Base-by-base conservation (phyloP, 1,140 invertebrate species). In the Micrasema minimum region DNA sequence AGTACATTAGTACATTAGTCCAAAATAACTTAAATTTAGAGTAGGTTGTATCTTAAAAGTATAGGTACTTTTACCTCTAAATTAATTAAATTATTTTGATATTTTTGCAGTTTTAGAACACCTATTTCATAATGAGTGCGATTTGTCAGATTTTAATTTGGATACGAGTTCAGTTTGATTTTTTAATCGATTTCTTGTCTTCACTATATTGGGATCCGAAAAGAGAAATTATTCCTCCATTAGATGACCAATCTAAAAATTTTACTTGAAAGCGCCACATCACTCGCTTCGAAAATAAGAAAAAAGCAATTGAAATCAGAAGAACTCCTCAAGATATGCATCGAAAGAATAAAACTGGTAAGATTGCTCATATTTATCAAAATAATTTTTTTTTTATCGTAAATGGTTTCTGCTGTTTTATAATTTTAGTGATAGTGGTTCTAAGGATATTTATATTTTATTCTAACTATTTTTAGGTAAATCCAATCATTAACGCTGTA, bases 341-440 rank as follows among this genome's bases (percentile, higher is more conserved):
- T 95, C 66, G 87, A 91, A 31, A 85, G 95, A 75, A 95, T 95
- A 50, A 88, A 91, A 77, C 86, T 90, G 81, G 90, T 96, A 71
- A 79, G 79, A 50, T 16, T 20, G 45, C 12, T n/a, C n/a, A 22
- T 22, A 23, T 22, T 51, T 23, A 12, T 18, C 20, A 22, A 31
- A 31, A 31, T 31, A 51, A 22, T 23, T 22, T 59, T 7, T n/a
- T n/a, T n/a, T n/a, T n/a, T n/a, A n/a, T n/a, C n/a, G n/a, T n/a
- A n/a, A n/a, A n/a, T n/a, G n/a, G n/a, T n/a, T n/a, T n/a, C n/a
- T n/a, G n/a, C n/a, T n/a, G n/a, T n/a, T n/a, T n/a, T n/a, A n/a
- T n/a, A n/a, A n/a, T n/a, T n/a, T n/a, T n/a, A n/a, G n/a, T n/a
- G n/a, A n/a, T n/a, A n/a, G n/a, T n/a, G n/a, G n/a, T n/a, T n/a